phyloP scores from a whole-genome alignment of 2,888 invertebrate genomes.

The Sarcophaga subvicina region DNA sequence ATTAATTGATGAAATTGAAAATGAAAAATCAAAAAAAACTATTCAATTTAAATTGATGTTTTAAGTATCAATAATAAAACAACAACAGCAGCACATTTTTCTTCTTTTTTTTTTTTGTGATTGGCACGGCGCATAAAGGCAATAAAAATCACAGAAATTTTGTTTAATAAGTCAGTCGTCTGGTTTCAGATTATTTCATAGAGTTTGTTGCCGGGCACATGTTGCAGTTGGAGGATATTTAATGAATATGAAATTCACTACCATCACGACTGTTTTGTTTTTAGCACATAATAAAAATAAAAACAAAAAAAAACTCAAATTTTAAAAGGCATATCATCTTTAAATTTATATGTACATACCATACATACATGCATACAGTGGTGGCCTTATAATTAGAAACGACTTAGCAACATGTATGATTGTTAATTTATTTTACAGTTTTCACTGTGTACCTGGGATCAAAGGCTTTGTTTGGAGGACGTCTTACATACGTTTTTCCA shows the following conservation, averaged over 20 bases:
- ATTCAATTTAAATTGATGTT: slow-evolving; percentile 31
- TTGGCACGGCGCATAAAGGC: neutral
- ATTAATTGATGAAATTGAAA: neutral
- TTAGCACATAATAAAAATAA: slow-evolving; percentile 19
- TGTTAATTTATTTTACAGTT: too few relatives aligned
- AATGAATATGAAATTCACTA: neutral
- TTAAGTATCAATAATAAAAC: slow-evolving; percentile 21
- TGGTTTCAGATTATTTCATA: neutral
- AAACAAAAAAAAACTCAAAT: neutral
- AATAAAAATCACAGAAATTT: slow-evolving; percentile 19
- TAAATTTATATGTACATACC: neutral
- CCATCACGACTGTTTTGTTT: neutral
- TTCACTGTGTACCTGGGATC: too few relatives aligned
- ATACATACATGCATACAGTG: neutral
- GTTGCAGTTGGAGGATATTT: neutral
- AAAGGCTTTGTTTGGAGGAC: too few relatives aligned
- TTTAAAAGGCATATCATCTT: too few relatives aligned
- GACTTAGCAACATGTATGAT: too few relatives aligned
- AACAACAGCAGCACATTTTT: neutral
- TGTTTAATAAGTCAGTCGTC: neutral
- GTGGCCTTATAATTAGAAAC: too few relatives aligned
- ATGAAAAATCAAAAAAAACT: slow-evolving; percentile 2
- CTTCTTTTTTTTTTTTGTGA: neutral
- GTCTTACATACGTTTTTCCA: too few relatives aligned
- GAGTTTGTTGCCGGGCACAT: slow-evolving; percentile 5